Base-by-base conservation (phyloP, 2,797 vertebrate species). In the Astyanax mexicanus region DNA sequence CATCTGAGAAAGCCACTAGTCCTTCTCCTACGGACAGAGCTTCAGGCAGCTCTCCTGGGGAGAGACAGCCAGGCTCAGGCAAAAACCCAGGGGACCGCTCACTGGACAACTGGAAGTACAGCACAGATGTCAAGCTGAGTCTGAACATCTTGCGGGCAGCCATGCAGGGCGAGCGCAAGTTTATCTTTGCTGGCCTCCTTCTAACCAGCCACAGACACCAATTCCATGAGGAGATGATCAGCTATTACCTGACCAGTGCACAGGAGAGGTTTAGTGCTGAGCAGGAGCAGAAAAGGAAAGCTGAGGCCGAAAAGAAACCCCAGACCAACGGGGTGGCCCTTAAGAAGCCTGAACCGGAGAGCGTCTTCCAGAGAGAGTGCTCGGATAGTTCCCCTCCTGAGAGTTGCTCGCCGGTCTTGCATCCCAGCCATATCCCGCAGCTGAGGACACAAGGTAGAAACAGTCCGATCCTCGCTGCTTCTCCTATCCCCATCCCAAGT, bases 161-260 rank as follows among this genome's bases (percentile, higher is more conserved):
- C 91, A 99, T 99, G 98, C 98, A 99, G 84, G 98, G 98, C 5
- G 98, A 99, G 86, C 94, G 98, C 29, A 99, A 99, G 88, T 99
- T 99, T 88, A 98, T 99, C 87, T 99, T 99, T 71, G 98, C 97
- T 0, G 97, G 96, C 66, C 95, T 99, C 42, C 93, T 99, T 77
- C 93, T 99, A 86, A 99, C 98, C 86, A 98, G 97, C 89, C 96
- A 98, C 80, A 93, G 98, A 42, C 98, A 99, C 87, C 98, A 98
- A 89, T 99, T 99, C 90, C 98, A 99, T 0, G 97, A 99, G 88
- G 98, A 99, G 89, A 99, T 99, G 98, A 98, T 99, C 70, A 96
- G 93, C 88, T 98, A 96, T 89, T 99, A 99, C 88, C 89, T 99
- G 88, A 98, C 92, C 79, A 98, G 95, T 0, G 98, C 98, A 38